A percentile compares a stretch with the other conserved stretches of the same genome.
Conservation (phyloP, 2,113 vertebrate genomes). For the Macrotus californicus region DNA sequence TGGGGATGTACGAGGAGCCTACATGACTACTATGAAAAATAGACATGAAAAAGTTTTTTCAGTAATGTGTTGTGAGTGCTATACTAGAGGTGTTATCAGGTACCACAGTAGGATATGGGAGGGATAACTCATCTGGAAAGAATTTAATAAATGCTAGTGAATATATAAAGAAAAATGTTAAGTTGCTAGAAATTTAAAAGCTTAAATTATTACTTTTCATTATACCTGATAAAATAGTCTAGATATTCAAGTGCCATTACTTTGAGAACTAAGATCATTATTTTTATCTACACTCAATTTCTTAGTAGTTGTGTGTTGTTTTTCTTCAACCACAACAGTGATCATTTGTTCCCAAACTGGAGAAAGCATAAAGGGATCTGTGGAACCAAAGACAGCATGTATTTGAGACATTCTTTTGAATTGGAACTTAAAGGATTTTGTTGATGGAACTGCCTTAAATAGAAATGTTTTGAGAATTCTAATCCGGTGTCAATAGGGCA, state of each 20-base stretch:
- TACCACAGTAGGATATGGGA: background rate
- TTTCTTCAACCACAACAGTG: background rate
- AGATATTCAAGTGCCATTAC: background rate
- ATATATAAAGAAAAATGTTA: conserved; percentile 29
- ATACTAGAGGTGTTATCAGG: background rate
- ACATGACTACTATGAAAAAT: background rate
- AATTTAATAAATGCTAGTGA: background rate
- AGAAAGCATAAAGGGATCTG: background rate
- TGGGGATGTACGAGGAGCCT: background rate
- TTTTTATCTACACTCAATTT: background rate
- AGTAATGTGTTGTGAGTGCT: background rate
- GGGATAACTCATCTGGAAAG: background rate
- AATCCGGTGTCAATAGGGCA: background rate
- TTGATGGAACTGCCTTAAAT: background rate
- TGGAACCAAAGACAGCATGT: background rate
- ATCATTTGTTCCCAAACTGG: background rate
- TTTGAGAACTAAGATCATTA: background rate
- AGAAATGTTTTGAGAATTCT: background rate
- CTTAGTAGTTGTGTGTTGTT: background rate
- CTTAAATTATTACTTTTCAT: background rate
- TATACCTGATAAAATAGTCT: background rate
- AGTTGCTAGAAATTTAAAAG: background rate
- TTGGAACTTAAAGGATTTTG: background rate
- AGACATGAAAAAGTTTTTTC: background rate
- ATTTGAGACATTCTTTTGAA: background rate